phyloP scores from a whole-genome alignment of 2,888 invertebrate genomes.

The Galerucella nymphaeae region DNA sequence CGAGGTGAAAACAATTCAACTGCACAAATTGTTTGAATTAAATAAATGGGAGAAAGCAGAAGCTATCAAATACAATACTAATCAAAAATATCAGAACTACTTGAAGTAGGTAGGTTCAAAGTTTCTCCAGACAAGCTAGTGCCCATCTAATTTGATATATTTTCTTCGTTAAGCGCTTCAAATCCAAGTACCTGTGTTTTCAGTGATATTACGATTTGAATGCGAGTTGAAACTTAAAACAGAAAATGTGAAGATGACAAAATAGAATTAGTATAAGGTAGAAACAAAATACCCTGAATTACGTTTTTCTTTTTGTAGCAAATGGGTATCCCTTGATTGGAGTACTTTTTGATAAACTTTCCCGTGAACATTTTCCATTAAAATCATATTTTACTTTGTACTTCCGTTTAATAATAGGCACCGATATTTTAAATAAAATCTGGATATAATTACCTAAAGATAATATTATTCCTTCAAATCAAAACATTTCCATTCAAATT shows the following conservation, averaged over 20 bases:
- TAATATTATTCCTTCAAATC: too few relatives aligned
- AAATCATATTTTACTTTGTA: too few relatives aligned
- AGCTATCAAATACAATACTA: conserved; percentile 39
- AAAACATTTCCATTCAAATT: too few relatives aligned
- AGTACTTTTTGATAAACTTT: too few relatives aligned
- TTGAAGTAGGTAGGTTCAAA: conserved; percentile 47
- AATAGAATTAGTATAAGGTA: not conserved
- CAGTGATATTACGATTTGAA: not conserved
- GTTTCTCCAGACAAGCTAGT: conserved; percentile 51
- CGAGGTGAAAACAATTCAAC: not conserved
- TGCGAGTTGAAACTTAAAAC: not conserved
- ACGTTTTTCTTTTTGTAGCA: too few relatives aligned
- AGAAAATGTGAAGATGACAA: not conserved
- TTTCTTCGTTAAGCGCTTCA: not conserved
- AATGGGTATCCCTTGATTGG: too few relatives aligned
- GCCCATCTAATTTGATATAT: conserved; percentile 45
- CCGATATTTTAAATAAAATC: too few relatives aligned
- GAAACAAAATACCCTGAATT: too few relatives aligned
- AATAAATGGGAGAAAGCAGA: conserved; percentile 40
- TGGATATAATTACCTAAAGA: too few relatives aligned
- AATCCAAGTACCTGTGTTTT: not conserved
- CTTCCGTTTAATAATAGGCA: too few relatives aligned
- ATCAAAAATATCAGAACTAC: conserved; percentile 51
- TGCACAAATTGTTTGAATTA: conserved; percentile 35
- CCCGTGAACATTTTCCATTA: too few relatives aligned